Evolutionary conservation across 64 coral and sea anemone genomes (phyloP), one percentile per base, ranked within the genome.

Genomic region (Orbicella faveolata): DNA sequence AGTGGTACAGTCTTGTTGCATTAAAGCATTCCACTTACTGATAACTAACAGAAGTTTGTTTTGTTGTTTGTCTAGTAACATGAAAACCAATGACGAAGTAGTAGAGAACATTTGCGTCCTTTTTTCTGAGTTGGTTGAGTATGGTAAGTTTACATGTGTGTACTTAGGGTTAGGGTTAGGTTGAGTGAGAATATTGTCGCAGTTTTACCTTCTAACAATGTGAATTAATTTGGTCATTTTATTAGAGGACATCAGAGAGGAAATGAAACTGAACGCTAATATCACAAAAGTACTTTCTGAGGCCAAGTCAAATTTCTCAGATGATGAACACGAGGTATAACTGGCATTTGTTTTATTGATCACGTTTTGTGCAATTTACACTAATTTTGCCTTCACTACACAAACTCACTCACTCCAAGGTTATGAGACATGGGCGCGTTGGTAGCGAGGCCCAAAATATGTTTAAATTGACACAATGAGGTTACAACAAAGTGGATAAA

Each of bases 101-200:
- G 89, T 95, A 34, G 97, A 99, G 55, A 96, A 99, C 74, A 99
- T 99, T 68, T 99, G 97, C 37, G 94, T 95, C 30, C 90, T 99
- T 18, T 99, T 95, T 69, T 95, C 94, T 41, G 97, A 99, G 81
- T 80, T 99, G 2, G 90, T 93, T 11, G 97, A 99, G 78, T 99
- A 99, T 52, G 97, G 96, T 98, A 88, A 84, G 93, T 73, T 6
- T 36, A 77, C 33, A 17, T 81, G 8, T 37, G 17, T 37, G 19
- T 5, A 57, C 9, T 25, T 79, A 36, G 5, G 9, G 30, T 30
- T 30, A 30, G 30, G 30, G 30, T 30, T 30, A 30, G 30, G 76
- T 33, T 18, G 33, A 78, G 48, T 52, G 34, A 39, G 19, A 12
- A 39, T 34, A 6, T 59, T 59, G 55, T 59, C 10, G 2, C 30